These are phyloP conservation scores for Eulemur rubriventer DNA, from an alignment of 2,797 vertebrate species.

Conservation along the genomic window DNA sequence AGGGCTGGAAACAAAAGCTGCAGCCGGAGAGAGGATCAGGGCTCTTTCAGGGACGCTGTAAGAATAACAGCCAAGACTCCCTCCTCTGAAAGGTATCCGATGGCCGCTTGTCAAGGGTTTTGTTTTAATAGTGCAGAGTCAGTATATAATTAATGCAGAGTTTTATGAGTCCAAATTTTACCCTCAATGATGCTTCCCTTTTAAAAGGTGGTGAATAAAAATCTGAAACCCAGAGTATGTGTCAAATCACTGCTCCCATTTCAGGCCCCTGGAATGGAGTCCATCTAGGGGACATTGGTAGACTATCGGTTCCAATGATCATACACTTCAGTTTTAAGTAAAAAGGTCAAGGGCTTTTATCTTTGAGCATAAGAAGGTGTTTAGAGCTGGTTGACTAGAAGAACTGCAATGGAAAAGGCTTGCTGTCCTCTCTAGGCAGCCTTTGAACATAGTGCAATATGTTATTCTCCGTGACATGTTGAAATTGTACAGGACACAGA, in stretches of 20 bases:
- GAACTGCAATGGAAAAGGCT: background rate
- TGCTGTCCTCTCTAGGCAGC: background rate
- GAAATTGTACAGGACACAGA: slow-evolving; percentile 21
- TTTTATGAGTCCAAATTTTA: slow-evolving; percentile 69
- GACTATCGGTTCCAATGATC: slow-evolving; percentile 45
- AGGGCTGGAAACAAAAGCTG: slow-evolving; percentile 86
- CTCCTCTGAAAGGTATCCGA: slow-evolving; percentile 85
- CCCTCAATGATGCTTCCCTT: slow-evolving; percentile 18
- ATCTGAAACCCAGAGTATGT: slow-evolving; percentile 50
- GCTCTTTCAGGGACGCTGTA: slow-evolving; percentile 80
- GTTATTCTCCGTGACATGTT: background rate
- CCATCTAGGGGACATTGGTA: background rate
- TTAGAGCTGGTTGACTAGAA: background rate
- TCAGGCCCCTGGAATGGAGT: background rate
- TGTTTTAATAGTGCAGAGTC: slow-evolving; percentile 77
- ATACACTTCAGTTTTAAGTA: slow-evolving; percentile 51
- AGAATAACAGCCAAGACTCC: slow-evolving; percentile 76
- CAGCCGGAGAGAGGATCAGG: slow-evolving; percentile 83
- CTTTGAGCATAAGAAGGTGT: slow-evolving; percentile 24
- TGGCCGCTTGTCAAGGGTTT: slow-evolving; percentile 76
- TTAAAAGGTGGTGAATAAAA: slow-evolving; percentile 54
- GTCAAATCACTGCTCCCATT: background rate
- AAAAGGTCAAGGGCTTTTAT: slow-evolving; percentile 75
- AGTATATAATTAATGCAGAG: slow-evolving; percentile 69
- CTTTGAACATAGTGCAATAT: background rate